Base-by-base conservation (phyloP, 2,797 vertebrate genomes). In the Tachyglossus aculeatus region DNA sequence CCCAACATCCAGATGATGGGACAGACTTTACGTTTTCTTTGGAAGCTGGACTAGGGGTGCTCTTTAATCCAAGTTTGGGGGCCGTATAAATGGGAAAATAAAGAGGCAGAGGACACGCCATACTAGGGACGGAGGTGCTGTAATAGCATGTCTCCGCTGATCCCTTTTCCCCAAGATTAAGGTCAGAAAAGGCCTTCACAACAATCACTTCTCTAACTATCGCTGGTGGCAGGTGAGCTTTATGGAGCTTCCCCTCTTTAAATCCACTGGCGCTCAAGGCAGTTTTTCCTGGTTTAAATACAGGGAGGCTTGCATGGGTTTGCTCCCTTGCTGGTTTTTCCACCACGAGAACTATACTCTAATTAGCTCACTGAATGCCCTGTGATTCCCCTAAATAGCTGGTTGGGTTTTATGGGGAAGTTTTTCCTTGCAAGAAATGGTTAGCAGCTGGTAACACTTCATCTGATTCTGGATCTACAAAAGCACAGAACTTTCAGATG, bases 11-110 rank as follows among this genome's bases (percentile, higher is more conserved):
- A 59, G 27, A 43, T 48, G 63, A 44, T 57, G 57, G 32, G 64
- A 60, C 44, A 43, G 32, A 56, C 48, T 18, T n/a, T 27, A 65
- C 8, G 38, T 66, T 68, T 71, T 69, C 67, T 63, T 63, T 73
- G 50, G 71, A 68, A 52, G 29, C 39, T 38, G 32, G 40, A 54
- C 54, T 40, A 41, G 43, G 41, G 56, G 67, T 56, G 66, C 24
- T 45, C 31, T 31, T 62, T 59, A 67, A 40, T 32, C 24, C 33
- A 47, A 74, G 60, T 53, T 59, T 59, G 21, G 52, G 27, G 25
- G n/a, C 27, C 29, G 32, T 9, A 31, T 53, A 56, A 52, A 57
- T 44, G 53, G 69, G 40, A 44, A 67, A 74, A 62, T 68, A 55
- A 72, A 56, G 9, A 68, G 32, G 39, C 63, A 62, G 15, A 64